phyloP scores from a whole-genome alignment of 2,888 invertebrate species.

The Melieria omissa region DNA sequence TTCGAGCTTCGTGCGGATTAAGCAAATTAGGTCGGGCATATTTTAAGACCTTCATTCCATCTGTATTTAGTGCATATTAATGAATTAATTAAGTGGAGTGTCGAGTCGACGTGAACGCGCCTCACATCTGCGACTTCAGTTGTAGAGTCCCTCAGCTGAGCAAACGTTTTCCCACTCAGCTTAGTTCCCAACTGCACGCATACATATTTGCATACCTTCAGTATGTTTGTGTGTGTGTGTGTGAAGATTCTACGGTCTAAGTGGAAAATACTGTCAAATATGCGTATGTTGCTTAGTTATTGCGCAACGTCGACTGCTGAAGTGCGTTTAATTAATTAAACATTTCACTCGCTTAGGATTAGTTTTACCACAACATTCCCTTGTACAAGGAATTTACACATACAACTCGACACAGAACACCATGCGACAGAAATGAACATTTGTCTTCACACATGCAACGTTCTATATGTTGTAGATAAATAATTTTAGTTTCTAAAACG shows the following conservation, averaged over 20 bases:
- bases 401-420: too few relatives aligned
- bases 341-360: constrained; percentile 12
- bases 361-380: too few relatives aligned
- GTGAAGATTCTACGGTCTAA: neutral
- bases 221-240: neutral
- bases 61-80: constrained; percentile 18
- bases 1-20: too few relatives aligned
- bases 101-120: too few relatives aligned
- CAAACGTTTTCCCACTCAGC: too few relatives aligned
- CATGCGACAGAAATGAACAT: too few relatives aligned
- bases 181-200: neutral
- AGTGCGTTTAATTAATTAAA: constrained; percentile 27
- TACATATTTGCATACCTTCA: neutral
- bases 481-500: too few relatives aligned
- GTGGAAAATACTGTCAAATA: neutral
- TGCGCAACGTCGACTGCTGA: neutral
- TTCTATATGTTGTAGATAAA: too few relatives aligned
- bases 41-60: too few relatives aligned
- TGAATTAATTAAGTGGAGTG: constrained; percentile 28
- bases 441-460: too few relatives aligned
- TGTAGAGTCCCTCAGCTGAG: neutral
- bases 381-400: too few relatives aligned
- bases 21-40: too few relatives aligned
- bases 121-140: neutral
- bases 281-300: neutral